Evolutionary conservation across 2,888 invertebrate genomes (phyloP), one percentile per base, ranked within the genome.

Genomic region (Thymelicus lineola): DNA sequence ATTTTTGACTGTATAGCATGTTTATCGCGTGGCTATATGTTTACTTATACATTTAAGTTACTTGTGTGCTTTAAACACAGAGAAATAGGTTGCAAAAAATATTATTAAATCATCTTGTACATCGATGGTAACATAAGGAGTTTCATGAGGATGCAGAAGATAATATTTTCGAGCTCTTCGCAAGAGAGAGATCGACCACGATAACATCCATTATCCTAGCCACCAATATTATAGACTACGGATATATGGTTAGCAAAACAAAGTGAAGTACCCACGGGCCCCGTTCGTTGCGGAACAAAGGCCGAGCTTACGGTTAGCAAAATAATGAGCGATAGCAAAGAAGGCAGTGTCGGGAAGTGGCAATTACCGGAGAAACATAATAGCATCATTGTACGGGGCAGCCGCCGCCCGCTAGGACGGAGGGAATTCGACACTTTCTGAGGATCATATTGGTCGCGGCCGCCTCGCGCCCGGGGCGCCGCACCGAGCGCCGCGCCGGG

Each of bases 331-430:
- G 35, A 50, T 17, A 38, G 62, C 50, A 63, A 63, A 63, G 50
- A 61, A 61, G 61, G 46, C 15, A 50, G 48, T 9, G 59, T 9
- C 2, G 50, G 50, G 48, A 63, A 63, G 62, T 50, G 48, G 62
- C 62, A 63, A 63, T 63, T 50, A 63, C 50, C 62, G 36, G 62
- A 5, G 62, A 15, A 61, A 63, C 63, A 63, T 63, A 63, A 63
- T 63, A 20, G 63, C 38, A 53, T 63, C 63, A 63, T 63, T 63
- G 63, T 63, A 53, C 50, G 63, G 20, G 53, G 48, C 28, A 35
- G 20, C 20, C 20, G 46, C 46, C 14, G 7, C 12, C 2, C 36
- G 9, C n/a, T 12, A 48, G 15, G 5, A 48, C 15, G 48, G 9
- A 7, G 17, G 63, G 63, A 53, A 38, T 53, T 53, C 53, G 63